phyloP scores from a whole-genome alignment of 2,113 vertebrate genomes.

The Ictidomys tridecemlineatus region DNA sequence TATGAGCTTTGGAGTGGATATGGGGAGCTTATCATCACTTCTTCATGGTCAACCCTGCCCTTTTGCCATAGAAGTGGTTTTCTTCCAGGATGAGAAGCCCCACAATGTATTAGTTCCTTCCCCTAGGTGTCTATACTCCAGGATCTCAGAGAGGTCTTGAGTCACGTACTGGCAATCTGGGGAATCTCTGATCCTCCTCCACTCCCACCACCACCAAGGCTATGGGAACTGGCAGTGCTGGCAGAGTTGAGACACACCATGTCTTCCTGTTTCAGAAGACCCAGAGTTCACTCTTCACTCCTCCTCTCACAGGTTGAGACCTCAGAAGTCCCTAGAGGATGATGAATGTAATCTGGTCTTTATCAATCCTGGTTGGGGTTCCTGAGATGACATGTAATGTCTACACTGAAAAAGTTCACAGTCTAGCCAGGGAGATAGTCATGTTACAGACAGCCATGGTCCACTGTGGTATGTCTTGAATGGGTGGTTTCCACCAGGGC shows the following conservation, averaged over 20 bases:
- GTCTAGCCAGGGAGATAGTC: background rate
- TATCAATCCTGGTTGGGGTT: background rate
- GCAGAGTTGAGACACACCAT: background rate
- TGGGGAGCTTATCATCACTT: background rate
- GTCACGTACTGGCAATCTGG: background rate
- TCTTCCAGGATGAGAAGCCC: background rate
- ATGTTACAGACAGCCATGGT: background rate
- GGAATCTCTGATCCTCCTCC: background rate
- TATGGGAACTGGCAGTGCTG: background rate
- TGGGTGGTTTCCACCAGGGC: background rate
- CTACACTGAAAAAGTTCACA: background rate
- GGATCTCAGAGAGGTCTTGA: background rate
- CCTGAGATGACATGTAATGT: too few species aligned
- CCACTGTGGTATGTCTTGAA: background rate
- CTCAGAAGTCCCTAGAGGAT: background rate
- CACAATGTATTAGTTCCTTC: background rate
- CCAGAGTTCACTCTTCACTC: background rate
- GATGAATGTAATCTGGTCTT: background rate
- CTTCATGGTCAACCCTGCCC: background rate
- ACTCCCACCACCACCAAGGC: background rate
- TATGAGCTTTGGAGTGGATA: fast-evolving
- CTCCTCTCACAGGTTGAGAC: background rate
- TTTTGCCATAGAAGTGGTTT: background rate
- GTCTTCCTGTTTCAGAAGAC: background rate
- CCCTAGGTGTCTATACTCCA: background rate